Conservation (phyloP, 2,113 vertebrate species). For the Aramus guarauna region DNA sequence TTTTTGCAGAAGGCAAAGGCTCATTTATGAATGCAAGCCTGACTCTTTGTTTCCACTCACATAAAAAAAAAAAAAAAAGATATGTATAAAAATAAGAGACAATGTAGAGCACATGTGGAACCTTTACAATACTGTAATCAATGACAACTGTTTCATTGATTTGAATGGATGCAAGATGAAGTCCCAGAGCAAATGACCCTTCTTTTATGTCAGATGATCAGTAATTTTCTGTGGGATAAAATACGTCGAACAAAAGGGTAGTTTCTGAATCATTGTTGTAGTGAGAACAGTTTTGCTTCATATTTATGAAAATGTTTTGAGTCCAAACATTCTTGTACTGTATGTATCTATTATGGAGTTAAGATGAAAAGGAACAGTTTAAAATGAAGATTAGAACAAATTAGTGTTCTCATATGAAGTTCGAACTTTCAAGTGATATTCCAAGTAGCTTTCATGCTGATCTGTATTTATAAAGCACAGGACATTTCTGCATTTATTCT, state of each 20-base stretch:
- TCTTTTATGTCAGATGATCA: background rate
- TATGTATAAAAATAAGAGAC: background rate
- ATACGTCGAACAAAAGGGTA: background rate
- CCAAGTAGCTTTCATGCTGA: background rate
- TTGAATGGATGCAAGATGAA: background rate
- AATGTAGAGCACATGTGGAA: background rate
- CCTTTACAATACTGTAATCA: background rate
- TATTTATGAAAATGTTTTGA: background rate
- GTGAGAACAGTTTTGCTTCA: background rate
- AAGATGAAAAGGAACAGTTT: background rate
- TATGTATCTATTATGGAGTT: background rate
- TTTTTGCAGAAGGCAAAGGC: background rate
- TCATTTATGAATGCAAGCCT: background rate
- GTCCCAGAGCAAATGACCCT: background rate
- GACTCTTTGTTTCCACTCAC: background rate
- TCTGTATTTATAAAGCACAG: background rate
- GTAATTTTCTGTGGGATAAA: background rate
- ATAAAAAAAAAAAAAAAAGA: background rate
- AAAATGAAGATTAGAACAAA: background rate
- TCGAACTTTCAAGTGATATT: background rate
- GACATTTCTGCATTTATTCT: background rate
- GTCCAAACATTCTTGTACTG: background rate
- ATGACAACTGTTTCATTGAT: background rate
- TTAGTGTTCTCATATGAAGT: background rate
- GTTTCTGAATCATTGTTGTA: background rate